These are phyloP conservation scores for Minunthozetes semirufus DNA, from an alignment of 2,888 invertebrate genomes.

Conservation along the genomic window DNA sequence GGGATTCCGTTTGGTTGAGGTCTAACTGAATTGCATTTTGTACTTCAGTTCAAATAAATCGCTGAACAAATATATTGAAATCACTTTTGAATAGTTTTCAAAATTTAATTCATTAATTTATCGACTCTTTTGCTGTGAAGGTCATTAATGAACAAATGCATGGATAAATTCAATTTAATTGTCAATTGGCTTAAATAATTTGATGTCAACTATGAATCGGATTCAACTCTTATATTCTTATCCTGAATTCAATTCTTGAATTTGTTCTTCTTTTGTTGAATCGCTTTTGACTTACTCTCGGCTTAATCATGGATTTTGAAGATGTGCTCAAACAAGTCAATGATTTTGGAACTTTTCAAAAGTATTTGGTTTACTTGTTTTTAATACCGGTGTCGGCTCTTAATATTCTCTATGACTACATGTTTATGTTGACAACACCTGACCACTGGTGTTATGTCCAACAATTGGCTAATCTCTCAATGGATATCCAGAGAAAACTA, in stretches of 20 bases:
- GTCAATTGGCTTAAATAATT: background rate
- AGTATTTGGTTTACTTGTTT: slow-evolving; percentile 46
- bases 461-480: slow-evolving; percentile 52
- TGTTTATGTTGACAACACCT: slow-evolving; percentile 54
- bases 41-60: no score
- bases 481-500: slow-evolving; percentile 53
- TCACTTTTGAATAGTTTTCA: no score
- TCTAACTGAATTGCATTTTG: no score
- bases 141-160: no score
- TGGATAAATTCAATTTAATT: background rate
- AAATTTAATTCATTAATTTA: no score
- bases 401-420: slow-evolving; percentile 45
- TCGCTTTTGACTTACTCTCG: background rate
- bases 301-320: slow-evolving; percentile 52
- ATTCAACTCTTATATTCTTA: background rate
- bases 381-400: slow-evolving; percentile 53
- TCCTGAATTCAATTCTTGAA: background rate
- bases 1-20: no score
- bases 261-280: background rate
- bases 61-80: no score
- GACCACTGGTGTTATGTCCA: slow-evolving; percentile 58
- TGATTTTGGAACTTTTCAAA: slow-evolving; percentile 55
- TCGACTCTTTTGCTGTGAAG: no score
- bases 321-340: slow-evolving; percentile 54
- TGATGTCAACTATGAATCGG: no score